Base-by-base conservation (phyloP, 1,140 invertebrate genomes). In the Drosophila dunni region DNA sequence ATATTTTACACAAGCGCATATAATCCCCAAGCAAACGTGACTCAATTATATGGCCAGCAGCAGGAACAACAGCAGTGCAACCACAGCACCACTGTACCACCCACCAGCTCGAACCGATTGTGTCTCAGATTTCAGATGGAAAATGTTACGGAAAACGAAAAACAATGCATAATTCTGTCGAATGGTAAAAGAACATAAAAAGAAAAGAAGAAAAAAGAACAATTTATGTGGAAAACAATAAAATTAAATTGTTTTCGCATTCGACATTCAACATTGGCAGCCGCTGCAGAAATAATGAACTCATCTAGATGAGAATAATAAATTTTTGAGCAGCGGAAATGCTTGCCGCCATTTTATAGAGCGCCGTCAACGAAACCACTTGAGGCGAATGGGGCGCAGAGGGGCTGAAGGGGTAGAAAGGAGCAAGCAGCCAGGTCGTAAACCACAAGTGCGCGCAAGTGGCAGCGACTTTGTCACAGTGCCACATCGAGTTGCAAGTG, bases 201-300 rank as follows among this genome's bases (percentile, higher is more conserved):
- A 29, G 20, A n/a, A 10, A 46, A 45, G 46, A 0, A 51, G 13
- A 17, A 53, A 53, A 53, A 36, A 53, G 9, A 53, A 53, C 33
- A 91, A 91, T 91, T 91, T 91, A 91, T 91, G 90, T 71, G 90
- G 74, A 91, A 91, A 90, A 85, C 90, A 91, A 91, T 91, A 91
- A 91, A 91, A 91, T 90, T 91, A 90, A 90, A 91, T 91, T 89
- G 90, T 91, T 90, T 90, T 90, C 85, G 78, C 90, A 91, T 91
- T 90, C 77, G 61, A 73, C 79, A 85, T 57, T 79, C 68, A 75
- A 79, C 65, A 76, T 46, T 71, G 57, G 80, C 79, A 88, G 78
- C 83, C 74, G 79, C 77, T 89, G 83, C 76, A 66, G 76, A 29
- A 82, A 88, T 88, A 88, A 88, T 88, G 85, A 89, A 90, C 84